phyloP scores from a whole-genome alignment of 1,140 invertebrate species.

The Drosophila bocqueti region DNA sequence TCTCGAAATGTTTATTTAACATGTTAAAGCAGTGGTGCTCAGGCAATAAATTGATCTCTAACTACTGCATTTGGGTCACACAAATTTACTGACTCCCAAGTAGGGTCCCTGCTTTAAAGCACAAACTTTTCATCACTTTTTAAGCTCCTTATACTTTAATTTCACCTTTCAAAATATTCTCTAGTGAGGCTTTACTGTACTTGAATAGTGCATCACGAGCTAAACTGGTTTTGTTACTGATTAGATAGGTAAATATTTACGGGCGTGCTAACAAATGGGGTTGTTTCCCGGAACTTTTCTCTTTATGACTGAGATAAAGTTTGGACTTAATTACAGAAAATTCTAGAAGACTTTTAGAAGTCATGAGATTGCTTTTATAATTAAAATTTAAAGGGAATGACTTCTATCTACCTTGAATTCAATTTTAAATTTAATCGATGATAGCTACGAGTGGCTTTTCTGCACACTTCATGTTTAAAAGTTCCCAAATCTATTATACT shows the following conservation, averaged over 20 bases:
- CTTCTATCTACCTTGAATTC: not conserved
- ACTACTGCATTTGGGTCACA: too few relatives aligned
- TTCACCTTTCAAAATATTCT: not conserved
- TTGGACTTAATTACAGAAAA: not conserved
- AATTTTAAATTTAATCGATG: not conserved
- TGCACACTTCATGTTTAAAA: not conserved
- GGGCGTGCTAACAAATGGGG: constrained; percentile 29
- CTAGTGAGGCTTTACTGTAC: constrained; percentile 17
- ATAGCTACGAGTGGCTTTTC: not conserved
- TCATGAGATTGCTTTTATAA: not conserved
- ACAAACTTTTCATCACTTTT: too few relatives aligned
- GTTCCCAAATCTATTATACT: not conserved
- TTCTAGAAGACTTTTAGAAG: not conserved
- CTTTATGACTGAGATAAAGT: constrained; percentile 25
- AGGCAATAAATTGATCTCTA: not conserved
- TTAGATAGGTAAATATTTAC: constrained; percentile 45
- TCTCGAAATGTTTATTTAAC: not conserved
- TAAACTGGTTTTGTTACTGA: constrained; percentile 31
- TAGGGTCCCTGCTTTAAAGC: too few relatives aligned
- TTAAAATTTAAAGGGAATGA: not conserved
- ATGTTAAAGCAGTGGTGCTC: not conserved
- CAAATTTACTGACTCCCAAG: too few relatives aligned
- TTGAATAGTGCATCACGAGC: constrained; percentile 24
- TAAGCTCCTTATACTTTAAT: not conserved
- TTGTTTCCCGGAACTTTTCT: constrained; percentile 13